Evolutionary conservation across 2,113 vertebrate genomes (phyloP).

Genomic region (Hippoglossus stenolepis): DNA sequence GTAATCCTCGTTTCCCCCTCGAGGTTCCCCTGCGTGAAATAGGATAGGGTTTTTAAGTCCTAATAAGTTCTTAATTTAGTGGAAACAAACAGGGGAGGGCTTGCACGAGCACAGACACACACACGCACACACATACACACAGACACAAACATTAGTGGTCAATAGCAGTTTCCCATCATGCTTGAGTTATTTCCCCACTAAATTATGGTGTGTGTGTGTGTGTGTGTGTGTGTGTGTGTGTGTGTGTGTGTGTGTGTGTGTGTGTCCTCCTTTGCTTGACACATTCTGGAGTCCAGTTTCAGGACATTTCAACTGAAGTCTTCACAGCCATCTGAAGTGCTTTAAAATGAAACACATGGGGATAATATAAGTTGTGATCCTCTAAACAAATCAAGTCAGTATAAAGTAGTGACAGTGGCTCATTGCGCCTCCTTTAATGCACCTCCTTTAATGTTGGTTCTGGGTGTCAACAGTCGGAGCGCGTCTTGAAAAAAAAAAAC

Average conservation of each 20-base stretch:
- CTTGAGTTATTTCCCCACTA: conserved; percentile 47
- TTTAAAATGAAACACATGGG: conserved; percentile 18
- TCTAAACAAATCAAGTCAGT: conserved; percentile 32
- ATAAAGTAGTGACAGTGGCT: conserved; percentile 33
- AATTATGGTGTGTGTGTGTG: conserved; percentile 20
- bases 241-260: conserved; percentile 13
- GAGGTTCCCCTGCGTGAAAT: conserved; percentile 65
- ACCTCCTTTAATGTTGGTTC: conserved; percentile 1
- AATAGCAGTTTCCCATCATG: conserved; percentile 36
- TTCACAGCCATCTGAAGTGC: not conserved
- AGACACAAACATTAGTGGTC: conserved; percentile 18
- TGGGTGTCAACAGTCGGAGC: conserved; percentile 15
- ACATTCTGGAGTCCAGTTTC: conserved; percentile 12
- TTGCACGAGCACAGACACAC: not conserved
- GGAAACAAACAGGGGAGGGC: conserved; percentile 47
- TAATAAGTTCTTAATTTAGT: conserved; percentile 77
- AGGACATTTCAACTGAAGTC: conserved; percentile 17
- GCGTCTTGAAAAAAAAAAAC: not conserved
- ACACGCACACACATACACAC: not conserved
- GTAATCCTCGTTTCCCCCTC: conserved; percentile 51
- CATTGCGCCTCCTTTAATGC: conserved; percentile 7
- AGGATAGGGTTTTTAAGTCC: conserved; percentile 67
- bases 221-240: not conserved
- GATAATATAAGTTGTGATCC: not conserved
- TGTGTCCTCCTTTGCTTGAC: not conserved